A percentile compares a stretch with the other conserved stretches of the same genome.
phyloP scores from a whole-genome alignment of 1,140 invertebrate genomes.

The Centruroides sculpturatus region DNA sequence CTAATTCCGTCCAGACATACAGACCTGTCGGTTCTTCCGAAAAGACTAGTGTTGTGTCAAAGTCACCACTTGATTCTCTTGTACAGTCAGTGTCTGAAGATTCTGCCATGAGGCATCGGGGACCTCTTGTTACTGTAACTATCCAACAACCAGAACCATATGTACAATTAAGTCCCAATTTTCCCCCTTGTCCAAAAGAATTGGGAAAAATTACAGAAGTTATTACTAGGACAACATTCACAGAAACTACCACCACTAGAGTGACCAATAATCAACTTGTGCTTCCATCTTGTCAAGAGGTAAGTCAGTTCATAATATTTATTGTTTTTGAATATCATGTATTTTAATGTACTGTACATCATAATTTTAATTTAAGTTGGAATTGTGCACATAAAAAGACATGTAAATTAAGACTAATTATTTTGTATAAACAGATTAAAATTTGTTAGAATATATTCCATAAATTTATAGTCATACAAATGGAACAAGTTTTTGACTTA shows the following conservation, averaged over 20 bases:
- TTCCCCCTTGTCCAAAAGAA: constrained; percentile 64
- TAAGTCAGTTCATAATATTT: too few relatives aligned
- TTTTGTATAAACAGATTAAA: too few relatives aligned
- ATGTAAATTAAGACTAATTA: too few relatives aligned
- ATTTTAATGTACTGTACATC: too few relatives aligned
- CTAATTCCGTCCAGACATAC: not conserved
- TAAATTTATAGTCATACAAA: too few relatives aligned
- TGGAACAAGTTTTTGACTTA: too few relatives aligned
- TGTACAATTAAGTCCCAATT: constrained; percentile 33
- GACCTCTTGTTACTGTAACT: constrained; percentile 31
- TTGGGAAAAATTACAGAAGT: constrained; percentile 66
- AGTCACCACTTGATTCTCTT: constrained; percentile 4
- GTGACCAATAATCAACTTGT: constrained; percentile 73
- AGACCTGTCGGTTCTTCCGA: too few relatives aligned
- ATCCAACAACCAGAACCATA: constrained; percentile 17
- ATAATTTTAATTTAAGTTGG: too few relatives aligned
- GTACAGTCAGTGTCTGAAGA: constrained; percentile 6
- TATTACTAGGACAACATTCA: constrained; percentile 84
- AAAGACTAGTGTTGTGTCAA: too few relatives aligned
- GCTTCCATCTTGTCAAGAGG: not conserved
- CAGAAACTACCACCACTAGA: constrained; percentile 80
- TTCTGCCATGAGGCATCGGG: constrained; percentile 26
- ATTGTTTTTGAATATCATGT: not conserved
- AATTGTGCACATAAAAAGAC: too few relatives aligned
- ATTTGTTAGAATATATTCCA: too few relatives aligned